phyloP scores from a whole-genome alignment of 2,797 vertebrate genomes.

The Danio tinwini region DNA sequence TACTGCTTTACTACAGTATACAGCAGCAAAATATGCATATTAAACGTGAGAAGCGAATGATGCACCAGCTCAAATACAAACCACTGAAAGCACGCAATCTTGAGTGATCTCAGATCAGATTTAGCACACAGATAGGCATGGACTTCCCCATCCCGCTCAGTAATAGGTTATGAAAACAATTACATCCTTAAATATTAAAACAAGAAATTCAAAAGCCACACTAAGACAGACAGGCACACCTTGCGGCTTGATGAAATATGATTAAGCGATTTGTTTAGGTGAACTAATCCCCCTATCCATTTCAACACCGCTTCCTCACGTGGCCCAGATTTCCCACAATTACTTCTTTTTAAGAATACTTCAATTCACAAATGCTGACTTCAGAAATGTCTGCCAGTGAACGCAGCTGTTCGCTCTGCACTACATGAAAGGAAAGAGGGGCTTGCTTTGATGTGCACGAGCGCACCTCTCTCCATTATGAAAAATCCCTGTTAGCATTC shows the following conservation, averaged over 20 bases:
- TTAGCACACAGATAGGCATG: neutral
- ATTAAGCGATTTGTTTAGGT: slow-evolving; percentile 37
- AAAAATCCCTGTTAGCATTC: slow-evolving; percentile 56
- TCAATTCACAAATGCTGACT: slow-evolving; percentile 5
- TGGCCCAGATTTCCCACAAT: neutral
- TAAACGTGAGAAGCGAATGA: neutral
- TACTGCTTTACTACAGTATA: neutral
- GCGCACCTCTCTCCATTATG: slow-evolving; percentile 51
- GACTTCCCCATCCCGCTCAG: neutral
- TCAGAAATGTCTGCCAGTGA: slow-evolving; percentile 4
- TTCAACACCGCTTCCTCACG: neutral
- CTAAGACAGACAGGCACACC: slow-evolving; percentile 9
- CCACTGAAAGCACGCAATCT: neutral
- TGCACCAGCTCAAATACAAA: neutral
- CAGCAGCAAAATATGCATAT: neutral
- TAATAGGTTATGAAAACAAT: neutral
- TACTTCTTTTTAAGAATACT: neutral
- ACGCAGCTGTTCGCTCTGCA: slow-evolving; percentile 15
- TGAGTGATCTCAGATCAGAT: neutral
- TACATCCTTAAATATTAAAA: neutral
- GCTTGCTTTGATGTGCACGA: slow-evolving; percentile 47
- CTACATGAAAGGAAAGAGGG: slow-evolving; percentile 54
- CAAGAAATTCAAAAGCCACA: slow-evolving; percentile 17
- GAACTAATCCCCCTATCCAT: slow-evolving; percentile 23
- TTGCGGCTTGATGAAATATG: slow-evolving; percentile 36